phyloP scores from a whole-genome alignment of 1,140 invertebrate genomes.

The Dufourea novaeangliae region DNA sequence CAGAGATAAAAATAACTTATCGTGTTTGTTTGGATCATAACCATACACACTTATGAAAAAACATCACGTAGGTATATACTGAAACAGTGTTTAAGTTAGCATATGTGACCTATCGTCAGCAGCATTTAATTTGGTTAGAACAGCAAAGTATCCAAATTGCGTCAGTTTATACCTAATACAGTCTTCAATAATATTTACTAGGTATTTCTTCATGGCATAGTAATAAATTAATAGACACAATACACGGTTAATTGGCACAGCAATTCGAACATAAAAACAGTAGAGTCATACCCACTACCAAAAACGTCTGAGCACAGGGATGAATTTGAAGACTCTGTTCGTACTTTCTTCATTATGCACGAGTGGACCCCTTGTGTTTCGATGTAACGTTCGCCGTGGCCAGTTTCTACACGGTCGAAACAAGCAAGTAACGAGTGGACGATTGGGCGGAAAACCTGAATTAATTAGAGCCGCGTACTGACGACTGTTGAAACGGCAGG shows the following conservation, averaged over 20 bases:
- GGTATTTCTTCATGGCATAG: too few species aligned
- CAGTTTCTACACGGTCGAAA: not conserved
- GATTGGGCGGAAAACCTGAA: constrained; percentile 51
- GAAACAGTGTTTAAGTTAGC: too few species aligned
- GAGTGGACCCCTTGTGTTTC: constrained; percentile 28
- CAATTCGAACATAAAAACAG: not conserved
- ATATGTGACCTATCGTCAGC: too few species aligned
- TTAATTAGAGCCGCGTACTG: constrained; percentile 62
- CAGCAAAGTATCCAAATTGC: too few species aligned
- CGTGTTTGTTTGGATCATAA: too few species aligned
- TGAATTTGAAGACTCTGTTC: not conserved
- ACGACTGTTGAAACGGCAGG: constrained; percentile 21
- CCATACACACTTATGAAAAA: too few species aligned
- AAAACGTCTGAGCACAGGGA: not conserved
- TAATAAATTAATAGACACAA: too few species aligned
- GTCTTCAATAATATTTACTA: too few species aligned
- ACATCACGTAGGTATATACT: too few species aligned
- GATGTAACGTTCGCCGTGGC: constrained; percentile 25
- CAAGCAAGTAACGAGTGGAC: constrained; percentile 19
- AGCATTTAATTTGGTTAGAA: too few species aligned
- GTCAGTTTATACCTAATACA: too few species aligned
- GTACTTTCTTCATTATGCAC: constrained; percentile 43
- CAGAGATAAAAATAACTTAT: too few species aligned
- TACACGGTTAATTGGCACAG: not conserved
- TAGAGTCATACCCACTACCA: not conserved